A percentile compares a stretch with the other conserved stretches of the same genome.
Evolutionary conservation across 2,888 invertebrate genomes (phyloP).

Genomic region (Napeogenes sylphis): DNA sequence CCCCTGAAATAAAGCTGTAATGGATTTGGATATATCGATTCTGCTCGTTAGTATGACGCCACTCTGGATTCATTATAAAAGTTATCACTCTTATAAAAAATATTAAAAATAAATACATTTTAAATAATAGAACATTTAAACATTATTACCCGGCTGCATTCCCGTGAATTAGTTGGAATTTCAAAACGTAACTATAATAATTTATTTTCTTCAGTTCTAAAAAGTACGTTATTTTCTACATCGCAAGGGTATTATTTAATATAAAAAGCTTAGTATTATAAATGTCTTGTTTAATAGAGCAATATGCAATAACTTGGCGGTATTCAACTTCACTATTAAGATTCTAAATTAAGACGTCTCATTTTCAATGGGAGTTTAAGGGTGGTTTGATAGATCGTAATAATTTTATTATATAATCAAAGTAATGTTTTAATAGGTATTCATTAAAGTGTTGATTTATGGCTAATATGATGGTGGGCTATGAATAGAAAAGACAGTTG

Average conservation of each 20-base stretch:
- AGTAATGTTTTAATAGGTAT: constrained; percentile 23
- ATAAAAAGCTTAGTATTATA: neutral
- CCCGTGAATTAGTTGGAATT: too few species aligned
- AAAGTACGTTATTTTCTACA: too few species aligned
- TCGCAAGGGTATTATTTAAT: neutral
- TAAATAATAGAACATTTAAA: too few species aligned
- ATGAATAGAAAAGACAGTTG: constrained; percentile 1
- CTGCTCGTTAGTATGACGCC: neutral
- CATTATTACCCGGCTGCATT: too few species aligned
- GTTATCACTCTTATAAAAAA: too few species aligned
- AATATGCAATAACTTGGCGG: constrained; percentile 6
- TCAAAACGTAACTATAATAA: too few species aligned
- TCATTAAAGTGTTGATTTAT: constrained; percentile 32
- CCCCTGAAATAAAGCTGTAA: constrained; percentile 19
- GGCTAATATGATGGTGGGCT: constrained; percentile 13
- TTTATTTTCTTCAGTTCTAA: neutral
- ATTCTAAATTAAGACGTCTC: constrained; percentile 28
- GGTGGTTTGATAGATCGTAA: constrained; percentile 29
- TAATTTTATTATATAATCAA: constrained; percentile 29
- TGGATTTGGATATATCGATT: neutral
- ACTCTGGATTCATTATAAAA: neutral
- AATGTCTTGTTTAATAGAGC: constrained; percentile 1
- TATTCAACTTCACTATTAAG: constrained; percentile 11
- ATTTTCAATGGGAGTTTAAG: constrained; percentile 19
- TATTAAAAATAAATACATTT: too few species aligned